A percentile compares a stretch with the other conserved stretches of the same genome.
phyloP scores from a whole-genome alignment of 2,888 invertebrate species.

The Listrodromus nycthemerus region DNA sequence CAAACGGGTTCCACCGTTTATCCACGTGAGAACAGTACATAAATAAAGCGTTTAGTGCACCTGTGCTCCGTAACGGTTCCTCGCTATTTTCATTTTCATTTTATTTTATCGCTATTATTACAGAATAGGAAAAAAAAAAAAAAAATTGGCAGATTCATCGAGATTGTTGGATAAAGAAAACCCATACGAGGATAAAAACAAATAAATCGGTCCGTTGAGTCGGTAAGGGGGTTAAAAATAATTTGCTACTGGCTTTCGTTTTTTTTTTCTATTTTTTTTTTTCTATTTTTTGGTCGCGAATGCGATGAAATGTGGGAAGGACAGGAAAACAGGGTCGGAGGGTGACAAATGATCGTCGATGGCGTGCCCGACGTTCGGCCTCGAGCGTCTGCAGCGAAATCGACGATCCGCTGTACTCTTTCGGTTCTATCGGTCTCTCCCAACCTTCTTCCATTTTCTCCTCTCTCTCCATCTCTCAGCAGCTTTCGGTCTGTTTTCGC shows the following conservation, averaged over 20 bases:
- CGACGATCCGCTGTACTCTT: conserved; percentile 33
- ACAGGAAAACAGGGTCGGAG: conserved; percentile 9
- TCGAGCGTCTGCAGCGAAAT: conserved; percentile 32
- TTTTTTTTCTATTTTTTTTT: conserved; percentile 16
- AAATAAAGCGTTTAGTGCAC: conserved; percentile 20
- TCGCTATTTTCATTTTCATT: neutral
- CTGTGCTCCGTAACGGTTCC: neutral
- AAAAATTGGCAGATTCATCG: neutral
- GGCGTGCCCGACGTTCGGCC: conserved; percentile 33
- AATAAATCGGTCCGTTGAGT: conserved; percentile 10
- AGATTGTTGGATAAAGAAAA: neutral
- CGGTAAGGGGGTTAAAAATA: conserved; percentile 15
- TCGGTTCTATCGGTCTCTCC: conserved; percentile 18
- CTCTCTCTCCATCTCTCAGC: neutral
- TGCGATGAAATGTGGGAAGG: conserved; percentile 20
- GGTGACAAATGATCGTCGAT: conserved; percentile 53
- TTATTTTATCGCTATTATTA: conserved; percentile 15
- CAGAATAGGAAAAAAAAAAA: neutral
- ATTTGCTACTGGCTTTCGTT: neutral
- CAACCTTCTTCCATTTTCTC: conserved; percentile 29
- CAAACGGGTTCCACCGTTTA: conserved; percentile 38
- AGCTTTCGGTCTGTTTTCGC: conserved; percentile 23
- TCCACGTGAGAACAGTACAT: conserved; percentile 7
- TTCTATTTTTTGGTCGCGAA: neutral
- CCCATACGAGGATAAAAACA: neutral